Evolutionary conservation across 1,140 invertebrate species (phyloP).

Genomic region (Pseudomyrmex sp.): DNA sequence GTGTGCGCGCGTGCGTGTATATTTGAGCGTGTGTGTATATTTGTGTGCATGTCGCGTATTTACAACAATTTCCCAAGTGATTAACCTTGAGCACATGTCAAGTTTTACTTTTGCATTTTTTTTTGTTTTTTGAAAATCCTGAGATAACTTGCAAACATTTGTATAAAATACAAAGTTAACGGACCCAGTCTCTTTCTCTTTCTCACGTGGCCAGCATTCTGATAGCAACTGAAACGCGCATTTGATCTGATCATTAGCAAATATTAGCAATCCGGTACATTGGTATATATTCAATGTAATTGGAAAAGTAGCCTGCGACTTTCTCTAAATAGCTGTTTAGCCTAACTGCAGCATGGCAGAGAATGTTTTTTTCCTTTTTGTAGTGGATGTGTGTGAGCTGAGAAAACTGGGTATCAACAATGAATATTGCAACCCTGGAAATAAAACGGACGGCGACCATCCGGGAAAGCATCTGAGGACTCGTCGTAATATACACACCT

Average conservation of each 20-base stretch:
- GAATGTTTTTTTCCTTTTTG: constrained; percentile 84
- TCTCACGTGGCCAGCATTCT: constrained; percentile 52
- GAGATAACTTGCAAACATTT: constrained; percentile 36
- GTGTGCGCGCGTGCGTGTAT: constrained; percentile 21
- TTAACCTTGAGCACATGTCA: constrained; percentile 67
- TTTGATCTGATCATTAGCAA: constrained; percentile 30
- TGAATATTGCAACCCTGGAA: constrained; percentile 73
- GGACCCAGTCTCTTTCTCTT: constrained; percentile 13
- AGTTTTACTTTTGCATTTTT: constrained; percentile 37
- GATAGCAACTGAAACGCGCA: constrained; percentile 20
- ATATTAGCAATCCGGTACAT: background rate
- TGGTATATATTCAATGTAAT: background rate
- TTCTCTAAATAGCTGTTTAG: constrained; percentile 69
- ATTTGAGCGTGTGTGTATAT: background rate
- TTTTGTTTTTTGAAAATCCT: background rate
- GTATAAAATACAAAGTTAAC: constrained; percentile 41
- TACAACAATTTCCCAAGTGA: constrained; percentile 54
- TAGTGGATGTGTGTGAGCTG: constrained; percentile 84
- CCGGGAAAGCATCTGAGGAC: constrained; percentile 80
- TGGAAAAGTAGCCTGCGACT: constrained; percentile 26
- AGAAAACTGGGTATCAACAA: constrained; percentile 83
- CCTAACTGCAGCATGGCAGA: constrained; percentile 83
- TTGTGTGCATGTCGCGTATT: constrained; percentile 64
- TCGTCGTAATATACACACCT: constrained; percentile 78
- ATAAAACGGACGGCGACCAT: constrained; percentile 76